These are phyloP conservation scores for Tragelaphus strepsiceros DNA, from an alignment of 2,113 vertebrate species.

Conservation along the genomic window DNA sequence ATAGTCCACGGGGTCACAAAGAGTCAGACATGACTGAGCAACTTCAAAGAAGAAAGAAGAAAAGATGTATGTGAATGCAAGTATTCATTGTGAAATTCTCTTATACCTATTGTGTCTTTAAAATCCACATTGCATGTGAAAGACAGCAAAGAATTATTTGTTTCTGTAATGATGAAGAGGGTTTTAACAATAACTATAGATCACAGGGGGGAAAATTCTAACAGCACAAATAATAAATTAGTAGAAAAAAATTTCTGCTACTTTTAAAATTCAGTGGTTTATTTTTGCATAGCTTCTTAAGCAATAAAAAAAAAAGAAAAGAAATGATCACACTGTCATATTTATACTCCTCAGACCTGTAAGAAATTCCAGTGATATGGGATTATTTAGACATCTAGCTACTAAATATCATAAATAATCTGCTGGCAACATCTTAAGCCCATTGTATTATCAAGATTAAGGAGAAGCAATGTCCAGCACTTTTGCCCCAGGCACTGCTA, in stretches of 20 bases:
- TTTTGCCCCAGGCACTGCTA: slow-evolving; percentile 5
- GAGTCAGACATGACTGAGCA: too few species aligned
- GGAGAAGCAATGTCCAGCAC: neutral
- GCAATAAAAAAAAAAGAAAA: neutral
- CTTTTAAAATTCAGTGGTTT: neutral
- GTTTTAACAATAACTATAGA: neutral
- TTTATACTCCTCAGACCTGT: neutral
- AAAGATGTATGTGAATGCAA: neutral
- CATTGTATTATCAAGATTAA: slow-evolving; percentile 11
- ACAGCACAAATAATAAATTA: neutral
- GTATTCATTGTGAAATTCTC: neutral
- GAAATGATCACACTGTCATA: neutral
- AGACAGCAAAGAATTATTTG: neutral
- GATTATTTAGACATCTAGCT: neutral
- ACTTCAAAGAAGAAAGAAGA: too few species aligned
- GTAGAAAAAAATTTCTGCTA: neutral
- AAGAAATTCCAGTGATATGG: neutral
- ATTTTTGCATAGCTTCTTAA: neutral
- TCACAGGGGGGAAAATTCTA: neutral
- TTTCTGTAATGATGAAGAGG: neutral
- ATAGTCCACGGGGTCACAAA: too few species aligned
- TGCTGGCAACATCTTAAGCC: neutral
- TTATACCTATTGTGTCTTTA: neutral
- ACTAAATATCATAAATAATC: neutral
- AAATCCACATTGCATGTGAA: neutral